A percentile compares a stretch with the other conserved stretches of the same genome.
Evolutionary conservation across 2,888 invertebrate genomes (phyloP).

Genomic region (Watsonalla cultraria): DNA sequence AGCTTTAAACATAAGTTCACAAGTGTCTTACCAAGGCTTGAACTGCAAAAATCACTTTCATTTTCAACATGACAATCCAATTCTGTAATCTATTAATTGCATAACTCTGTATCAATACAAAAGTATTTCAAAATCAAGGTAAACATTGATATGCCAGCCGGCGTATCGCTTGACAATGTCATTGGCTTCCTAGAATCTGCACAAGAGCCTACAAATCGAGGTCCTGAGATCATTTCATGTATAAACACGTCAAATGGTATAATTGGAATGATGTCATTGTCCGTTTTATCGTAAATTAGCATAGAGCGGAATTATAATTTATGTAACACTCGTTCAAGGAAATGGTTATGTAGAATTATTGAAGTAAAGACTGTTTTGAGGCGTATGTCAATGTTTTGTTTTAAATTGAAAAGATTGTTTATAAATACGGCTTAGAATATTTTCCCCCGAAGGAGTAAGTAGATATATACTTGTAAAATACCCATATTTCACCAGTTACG

Average conservation of each 20-base stretch:
- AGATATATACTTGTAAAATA: no score
- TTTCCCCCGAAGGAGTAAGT: no score
- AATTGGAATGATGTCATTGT: slow-evolving; percentile 37
- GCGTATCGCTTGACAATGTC: background rate
- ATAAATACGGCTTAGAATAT: no score
- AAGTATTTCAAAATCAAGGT: background rate
- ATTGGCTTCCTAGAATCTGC: background rate
- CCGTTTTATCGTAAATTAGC: slow-evolving; percentile 22
- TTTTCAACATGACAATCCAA: no score
- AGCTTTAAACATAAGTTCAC: no score
- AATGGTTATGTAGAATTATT: background rate
- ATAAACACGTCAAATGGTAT: slow-evolving; percentile 20
- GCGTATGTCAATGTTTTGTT: background rate
- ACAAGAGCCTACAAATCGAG: slow-evolving; percentile 1
- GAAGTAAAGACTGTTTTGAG: background rate
- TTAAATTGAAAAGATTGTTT: no score
- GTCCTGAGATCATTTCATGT: slow-evolving; percentile 7
- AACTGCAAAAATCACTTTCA: no score
- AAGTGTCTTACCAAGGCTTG: no score
- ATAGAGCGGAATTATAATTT: slow-evolving; percentile 24
- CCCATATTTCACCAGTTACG: no score
- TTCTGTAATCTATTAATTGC: no score
- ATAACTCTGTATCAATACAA: background rate
- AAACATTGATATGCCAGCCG: background rate
- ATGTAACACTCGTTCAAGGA: slow-evolving; percentile 1